phyloP scores from a whole-genome alignment of 2,797 vertebrate genomes.

The Typhlichthys subterraneus region DNA sequence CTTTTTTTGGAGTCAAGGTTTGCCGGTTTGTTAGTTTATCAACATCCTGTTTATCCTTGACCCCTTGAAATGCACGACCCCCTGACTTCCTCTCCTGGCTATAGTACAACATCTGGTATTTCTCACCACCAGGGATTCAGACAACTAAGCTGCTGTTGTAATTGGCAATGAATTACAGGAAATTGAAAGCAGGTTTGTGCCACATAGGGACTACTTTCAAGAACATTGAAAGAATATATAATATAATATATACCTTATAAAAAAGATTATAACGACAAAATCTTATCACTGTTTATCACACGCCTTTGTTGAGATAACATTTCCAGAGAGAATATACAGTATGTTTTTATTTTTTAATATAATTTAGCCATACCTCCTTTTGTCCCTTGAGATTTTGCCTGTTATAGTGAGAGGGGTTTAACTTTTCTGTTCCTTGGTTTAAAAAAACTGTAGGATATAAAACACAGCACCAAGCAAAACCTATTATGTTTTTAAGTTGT shows the following conservation, averaged over 20 bases:
- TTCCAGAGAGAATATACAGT: slow-evolving; percentile 8
- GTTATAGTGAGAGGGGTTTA: slow-evolving; percentile 25
- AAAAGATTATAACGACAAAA: background rate
- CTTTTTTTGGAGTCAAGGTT: slow-evolving; percentile 22
- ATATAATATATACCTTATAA: too few relatives aligned
- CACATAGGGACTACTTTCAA: background rate
- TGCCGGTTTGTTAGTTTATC: slow-evolving; percentile 54
- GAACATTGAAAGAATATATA: too few relatives aligned
- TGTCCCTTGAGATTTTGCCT: background rate
- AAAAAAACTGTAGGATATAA: slow-evolving; percentile 6
- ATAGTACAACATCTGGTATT: slow-evolving; percentile 57
- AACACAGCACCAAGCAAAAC: slow-evolving; percentile 29
- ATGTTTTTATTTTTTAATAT: slow-evolving; percentile 10
- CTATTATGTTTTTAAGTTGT: slow-evolving; percentile 10
- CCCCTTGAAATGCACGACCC: slow-evolving; percentile 37
- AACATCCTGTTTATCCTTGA: slow-evolving; percentile 66
- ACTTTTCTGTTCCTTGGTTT: slow-evolving; percentile 15
- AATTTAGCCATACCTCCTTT: background rate
- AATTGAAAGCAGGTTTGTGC: slow-evolving; percentile 45
- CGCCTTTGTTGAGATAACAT: background rate
- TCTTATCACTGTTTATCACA: slow-evolving; percentile 9
- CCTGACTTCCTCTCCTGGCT: slow-evolving; percentile 44
- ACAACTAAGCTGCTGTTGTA: slow-evolving; percentile 50
- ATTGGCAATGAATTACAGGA: slow-evolving; percentile 45
- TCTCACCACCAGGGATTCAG: slow-evolving; percentile 37